Base-by-base conservation (phyloP, 1,140 invertebrate species). In the Drosophila trapezifrons region DNA sequence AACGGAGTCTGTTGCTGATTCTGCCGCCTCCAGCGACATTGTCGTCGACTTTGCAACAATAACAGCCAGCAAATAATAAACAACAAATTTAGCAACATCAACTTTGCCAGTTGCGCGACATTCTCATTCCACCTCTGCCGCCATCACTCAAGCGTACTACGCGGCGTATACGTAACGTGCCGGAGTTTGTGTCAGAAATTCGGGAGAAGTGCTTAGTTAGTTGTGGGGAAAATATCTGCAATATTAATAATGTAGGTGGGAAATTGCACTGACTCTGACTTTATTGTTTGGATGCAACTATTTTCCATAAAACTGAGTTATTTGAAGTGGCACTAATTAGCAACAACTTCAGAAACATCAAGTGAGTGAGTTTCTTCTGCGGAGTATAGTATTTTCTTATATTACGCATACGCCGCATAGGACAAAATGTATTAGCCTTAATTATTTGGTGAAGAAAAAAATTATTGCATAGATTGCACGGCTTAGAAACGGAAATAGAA, bases 1-100 rank as follows among this genome's bases (percentile, higher is more conserved):
- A 76, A 65, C 69, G 72, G 59, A 70, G 57, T 47, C 22, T 45
- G 65, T 32, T 66, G 27, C 47, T 74, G 70, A 18, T 29, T 47
- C 25, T 49, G 56, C 47, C 45, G 55, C 78, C 45, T 52, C 49
- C 52, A 45, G 49, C 52, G 55, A 76, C 63, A 80, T 69, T 75
- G 42, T 76, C 63, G 56, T 22, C 60, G 58, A 57, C 29, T 57
- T 45, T 65, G 60, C 79, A 64, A 73, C 67, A 81, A 82, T 71
- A 63, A 71, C 80, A 85, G 59, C 66, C 55, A 74, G 43, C 46
- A 62, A 71, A 71, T 71, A 78, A 86, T 78, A 81, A 86, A 72
- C 66, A 80, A 66, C 65, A 72, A 76, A 85, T 85, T 84, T 77
- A 47, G 66, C 55, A 60, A 64, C 67, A 58, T 77, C 67, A 73